Percentiles rank a stretch among this genome's conserved stretches.
phyloP scores from a whole-genome alignment of 2,888 invertebrate genomes.

The Pterostichus madidus region DNA sequence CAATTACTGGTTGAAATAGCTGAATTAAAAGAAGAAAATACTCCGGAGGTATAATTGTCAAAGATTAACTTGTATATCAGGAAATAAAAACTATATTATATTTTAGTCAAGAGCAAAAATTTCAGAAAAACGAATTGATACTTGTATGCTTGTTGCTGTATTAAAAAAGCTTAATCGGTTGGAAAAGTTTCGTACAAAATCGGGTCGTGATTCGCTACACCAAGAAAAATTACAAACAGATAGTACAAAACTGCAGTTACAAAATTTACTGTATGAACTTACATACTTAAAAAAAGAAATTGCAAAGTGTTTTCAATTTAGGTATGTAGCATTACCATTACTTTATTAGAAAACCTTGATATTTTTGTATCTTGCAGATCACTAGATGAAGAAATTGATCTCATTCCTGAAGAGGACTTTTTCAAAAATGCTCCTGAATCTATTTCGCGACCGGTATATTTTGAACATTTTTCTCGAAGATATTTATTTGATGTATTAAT shows the following conservation, averaged over 20 bases:
- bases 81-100: constrained; percentile 10
- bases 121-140: constrained; percentile 84
- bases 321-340: constrained; percentile 78
- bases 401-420: constrained; percentile 91
- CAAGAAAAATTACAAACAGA: constrained; percentile 94
- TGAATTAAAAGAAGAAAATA: constrained; percentile 81
- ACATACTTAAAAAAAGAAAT: constrained; percentile 96
- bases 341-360: constrained; percentile 46
- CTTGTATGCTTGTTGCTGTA: constrained; percentile 88
- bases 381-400: constrained; percentile 94
- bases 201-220: constrained; percentile 89
- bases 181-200: constrained; percentile 92
- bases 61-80: not conserved
- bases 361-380: constrained; percentile 80
- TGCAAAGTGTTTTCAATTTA: constrained; percentile 96
- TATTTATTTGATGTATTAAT: constrained; percentile 3
- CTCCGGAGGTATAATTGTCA: constrained; percentile 77
- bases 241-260: constrained; percentile 92
- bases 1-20: constrained; percentile 85
- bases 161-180: constrained; percentile 94
- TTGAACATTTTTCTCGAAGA: not conserved
- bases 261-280: constrained; percentile 96
- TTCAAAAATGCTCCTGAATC: constrained; percentile 87
- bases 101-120: constrained; percentile 82
- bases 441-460: constrained; percentile 84